Conservation (phyloP, 2,113 vertebrate genomes). For the Crotalus horridus region DNA sequence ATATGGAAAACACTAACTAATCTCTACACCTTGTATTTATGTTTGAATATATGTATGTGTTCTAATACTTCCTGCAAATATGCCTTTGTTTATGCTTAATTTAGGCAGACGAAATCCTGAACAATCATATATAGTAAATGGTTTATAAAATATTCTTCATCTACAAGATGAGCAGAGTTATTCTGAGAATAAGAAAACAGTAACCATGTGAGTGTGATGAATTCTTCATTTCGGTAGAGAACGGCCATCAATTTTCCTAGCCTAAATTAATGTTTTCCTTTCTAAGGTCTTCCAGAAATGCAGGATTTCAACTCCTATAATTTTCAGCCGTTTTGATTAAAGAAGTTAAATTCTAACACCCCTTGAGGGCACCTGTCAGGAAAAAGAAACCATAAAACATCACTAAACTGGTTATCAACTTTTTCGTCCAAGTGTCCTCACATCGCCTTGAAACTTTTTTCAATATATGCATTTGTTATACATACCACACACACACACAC, state of each 20-base stretch:
- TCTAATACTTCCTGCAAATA: not conserved
- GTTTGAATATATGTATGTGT: not conserved
- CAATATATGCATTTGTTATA: not conserved
- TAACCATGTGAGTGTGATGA: not conserved
- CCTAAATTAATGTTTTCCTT: not conserved
- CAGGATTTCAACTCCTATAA: not conserved
- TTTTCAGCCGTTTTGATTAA: not conserved
- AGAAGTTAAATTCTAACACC: not conserved
- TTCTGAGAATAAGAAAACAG: not conserved
- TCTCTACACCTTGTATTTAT: not conserved
- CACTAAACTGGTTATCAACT: not conserved
- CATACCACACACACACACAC: too few relatives aligned
- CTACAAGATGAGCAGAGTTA: not conserved
- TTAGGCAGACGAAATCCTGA: not conserved
- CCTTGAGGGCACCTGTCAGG: not conserved
- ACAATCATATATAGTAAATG: not conserved
- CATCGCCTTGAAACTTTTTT: not conserved
- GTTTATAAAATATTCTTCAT: not conserved
- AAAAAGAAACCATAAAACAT: not conserved
- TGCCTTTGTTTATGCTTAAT: not conserved
- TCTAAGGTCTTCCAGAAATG: not conserved
- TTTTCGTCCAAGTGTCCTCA: not conserved
- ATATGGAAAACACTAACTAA: not conserved
- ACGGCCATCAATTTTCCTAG: not conserved
- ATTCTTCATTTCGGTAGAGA: not conserved